phyloP scores from a whole-genome alignment of 2,888 invertebrate genomes.

The Tanytarsus gracilentus region DNA sequence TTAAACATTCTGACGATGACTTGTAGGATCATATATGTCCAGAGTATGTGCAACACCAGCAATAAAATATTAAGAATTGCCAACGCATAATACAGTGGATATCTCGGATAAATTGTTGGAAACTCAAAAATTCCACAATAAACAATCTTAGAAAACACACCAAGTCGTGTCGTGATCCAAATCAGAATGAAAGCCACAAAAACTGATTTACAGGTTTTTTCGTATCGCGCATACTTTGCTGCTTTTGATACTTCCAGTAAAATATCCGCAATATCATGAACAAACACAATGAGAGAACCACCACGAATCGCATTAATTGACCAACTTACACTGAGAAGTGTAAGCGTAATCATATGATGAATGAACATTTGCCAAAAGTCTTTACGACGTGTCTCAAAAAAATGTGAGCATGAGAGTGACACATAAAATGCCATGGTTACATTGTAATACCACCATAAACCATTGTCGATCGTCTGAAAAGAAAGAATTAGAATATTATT shows the following conservation, averaged over 20 bases:
- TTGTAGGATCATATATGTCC: constrained; percentile 90
- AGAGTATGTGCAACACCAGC: constrained; percentile 73
- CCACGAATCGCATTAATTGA: constrained; percentile 85
- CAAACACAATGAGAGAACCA: constrained; percentile 77
- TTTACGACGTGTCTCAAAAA: constrained; percentile 85
- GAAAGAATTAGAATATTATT: not conserved
- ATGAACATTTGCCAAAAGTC: constrained; percentile 99
- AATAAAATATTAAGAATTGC: constrained; percentile 73
- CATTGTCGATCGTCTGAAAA: constrained; percentile 61
- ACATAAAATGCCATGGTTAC: constrained; percentile 90
- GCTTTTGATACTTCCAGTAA: constrained; percentile 84
- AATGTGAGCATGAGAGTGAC: constrained; percentile 86
- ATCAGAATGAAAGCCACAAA: constrained; percentile 81
- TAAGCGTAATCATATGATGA: constrained; percentile 90
- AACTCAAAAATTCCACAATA: constrained; percentile 78
- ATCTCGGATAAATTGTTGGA: constrained; percentile 75
- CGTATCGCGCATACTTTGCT: constrained; percentile 84
- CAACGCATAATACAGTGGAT: constrained; percentile 90
- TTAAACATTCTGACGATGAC: constrained; percentile 43
- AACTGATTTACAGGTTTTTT: constrained; percentile 74
- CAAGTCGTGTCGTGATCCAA: constrained; percentile 86
- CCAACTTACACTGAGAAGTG: constrained; percentile 88
- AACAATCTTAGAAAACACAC: constrained; percentile 82
- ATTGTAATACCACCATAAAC: constrained; percentile 97
- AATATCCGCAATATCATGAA: constrained; percentile 85